These are phyloP conservation scores for Catostylus mosaicus DNA, from an alignment of 30 jellyfish, hydroid and myxozoan species.

Conservation along the genomic window DNA sequence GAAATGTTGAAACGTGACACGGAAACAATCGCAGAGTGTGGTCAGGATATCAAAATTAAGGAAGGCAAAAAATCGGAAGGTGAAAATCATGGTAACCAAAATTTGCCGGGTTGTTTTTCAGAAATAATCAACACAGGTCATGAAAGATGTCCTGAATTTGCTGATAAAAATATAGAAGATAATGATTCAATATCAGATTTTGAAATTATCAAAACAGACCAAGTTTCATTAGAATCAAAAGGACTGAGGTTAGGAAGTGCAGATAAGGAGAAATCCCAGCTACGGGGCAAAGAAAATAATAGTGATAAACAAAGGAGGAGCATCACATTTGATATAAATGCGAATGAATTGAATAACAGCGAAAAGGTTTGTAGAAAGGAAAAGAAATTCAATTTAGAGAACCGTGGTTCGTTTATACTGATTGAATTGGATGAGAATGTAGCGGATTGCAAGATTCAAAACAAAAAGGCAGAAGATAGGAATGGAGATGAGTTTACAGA, in stretches of 20 bases:
- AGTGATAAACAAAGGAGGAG: neutral
- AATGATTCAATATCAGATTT: neutral
- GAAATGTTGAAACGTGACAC: neutral
- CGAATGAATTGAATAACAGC: neutral
- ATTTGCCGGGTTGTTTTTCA: neutral
- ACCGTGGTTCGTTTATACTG: slow-evolving; percentile 1
- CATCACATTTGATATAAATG: neutral
- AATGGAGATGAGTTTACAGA: neutral
- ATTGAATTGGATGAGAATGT: neutral
- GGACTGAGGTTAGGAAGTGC: neutral
- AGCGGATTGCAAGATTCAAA: neutral
- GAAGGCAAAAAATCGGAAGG: neutral
- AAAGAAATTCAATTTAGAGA: neutral
- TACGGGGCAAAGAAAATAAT: neutral
- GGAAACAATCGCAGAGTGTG: neutral
- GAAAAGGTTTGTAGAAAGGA: neutral
- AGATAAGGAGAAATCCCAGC: neutral
- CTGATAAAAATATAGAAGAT: neutral
- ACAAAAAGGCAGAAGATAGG: neutral
- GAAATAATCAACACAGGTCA: neutral
- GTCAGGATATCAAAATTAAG: neutral
- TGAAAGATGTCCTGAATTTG: neutral
- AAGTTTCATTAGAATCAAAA: neutral
- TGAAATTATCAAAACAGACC: neutral
- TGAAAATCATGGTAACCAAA: neutral